Conservation (phyloP, 2,113 vertebrate species). For the Thunnus maccoyii region DNA sequence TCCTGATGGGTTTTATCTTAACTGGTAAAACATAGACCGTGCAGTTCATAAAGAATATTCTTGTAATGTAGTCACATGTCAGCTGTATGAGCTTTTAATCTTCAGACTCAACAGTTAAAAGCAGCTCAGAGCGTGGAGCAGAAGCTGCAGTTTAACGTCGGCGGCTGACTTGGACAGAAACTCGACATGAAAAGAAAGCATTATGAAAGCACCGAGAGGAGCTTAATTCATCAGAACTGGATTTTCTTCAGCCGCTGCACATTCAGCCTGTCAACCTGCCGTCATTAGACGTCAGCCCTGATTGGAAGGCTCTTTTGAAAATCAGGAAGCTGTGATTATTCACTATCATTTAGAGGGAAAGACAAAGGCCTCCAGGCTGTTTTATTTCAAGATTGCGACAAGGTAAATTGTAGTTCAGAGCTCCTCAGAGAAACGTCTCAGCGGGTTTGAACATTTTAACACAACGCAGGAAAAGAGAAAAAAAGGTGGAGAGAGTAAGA, state of each 20-base stretch:
- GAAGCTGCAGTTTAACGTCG: conserved; percentile 44
- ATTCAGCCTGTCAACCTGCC: conserved; percentile 65
- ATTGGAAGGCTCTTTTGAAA: conserved; percentile 50
- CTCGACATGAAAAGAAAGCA: conserved; percentile 55
- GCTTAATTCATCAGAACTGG: conserved; percentile 58
- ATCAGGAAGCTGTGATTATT: conserved; percentile 66
- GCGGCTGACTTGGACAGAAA: conserved; percentile 56
- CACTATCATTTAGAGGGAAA: conserved; percentile 54
- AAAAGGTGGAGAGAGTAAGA: not conserved
- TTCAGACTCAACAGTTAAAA: conserved; percentile 34
- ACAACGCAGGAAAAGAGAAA: not conserved
- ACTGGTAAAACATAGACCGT: no score
- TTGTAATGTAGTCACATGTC: conserved; percentile 26
- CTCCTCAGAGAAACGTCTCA: conserved; percentile 5
- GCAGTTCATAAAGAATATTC: not conserved
- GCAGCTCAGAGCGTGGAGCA: conserved; percentile 30
- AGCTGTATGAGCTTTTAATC: conserved; percentile 11
- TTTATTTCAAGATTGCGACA: conserved; percentile 59
- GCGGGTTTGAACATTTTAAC: conserved; percentile 56
- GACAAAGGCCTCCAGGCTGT: conserved; percentile 68
- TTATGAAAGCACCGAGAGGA: conserved; percentile 45
- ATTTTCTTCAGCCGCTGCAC: conserved; percentile 37
- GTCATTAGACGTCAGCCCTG: conserved; percentile 45
- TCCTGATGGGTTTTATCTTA: conserved; percentile 21
- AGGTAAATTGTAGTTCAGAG: conserved; percentile 62